A percentile compares a stretch with the other conserved stretches of the same genome.
These are phyloP conservation scores for chimpanzee (Pan troglodytes) DNA, from an alignment of 2,113 vertebrate genomes.

Conservation along the genomic window DNA sequence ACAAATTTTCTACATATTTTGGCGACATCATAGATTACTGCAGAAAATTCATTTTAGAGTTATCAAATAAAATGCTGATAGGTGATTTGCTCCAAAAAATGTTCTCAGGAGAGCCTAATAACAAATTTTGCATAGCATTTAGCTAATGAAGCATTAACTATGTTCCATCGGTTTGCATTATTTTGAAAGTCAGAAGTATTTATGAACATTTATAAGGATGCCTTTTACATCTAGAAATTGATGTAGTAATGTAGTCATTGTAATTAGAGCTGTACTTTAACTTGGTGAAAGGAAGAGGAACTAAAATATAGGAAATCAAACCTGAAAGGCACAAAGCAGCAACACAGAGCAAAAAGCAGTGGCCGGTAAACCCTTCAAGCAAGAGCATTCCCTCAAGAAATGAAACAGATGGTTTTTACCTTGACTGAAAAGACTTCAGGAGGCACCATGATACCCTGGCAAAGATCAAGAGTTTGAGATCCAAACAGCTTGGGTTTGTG, in stretches of 20 bases:
- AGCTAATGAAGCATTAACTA: neutral
- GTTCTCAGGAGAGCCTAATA: neutral
- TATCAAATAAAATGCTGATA: neutral
- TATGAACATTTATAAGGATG: neutral
- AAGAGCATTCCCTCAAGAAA: neutral
- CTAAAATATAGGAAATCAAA: neutral
- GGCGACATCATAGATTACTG: neutral
- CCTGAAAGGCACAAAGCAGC: neutral
- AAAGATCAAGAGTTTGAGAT: neutral
- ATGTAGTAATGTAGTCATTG: neutral
- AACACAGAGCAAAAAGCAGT: neutral
- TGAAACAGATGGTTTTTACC: neutral
- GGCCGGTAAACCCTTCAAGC: neutral
- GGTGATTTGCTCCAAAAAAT: neutral
- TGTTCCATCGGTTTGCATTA: neutral
- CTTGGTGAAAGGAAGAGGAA: neutral
- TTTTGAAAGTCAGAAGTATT: neutral
- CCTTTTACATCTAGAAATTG: neutral
- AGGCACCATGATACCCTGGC: fast-evolving
- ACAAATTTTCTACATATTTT: neutral
- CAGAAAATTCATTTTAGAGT: neutral
- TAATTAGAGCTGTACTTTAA: neutral
- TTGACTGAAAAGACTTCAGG: neutral
- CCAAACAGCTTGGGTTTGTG: neutral
- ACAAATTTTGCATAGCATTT: neutral